Evolutionary conservation across 92 coral and sea anemone species (phyloP), one percentile per base, ranked within the genome.

Genomic region (Anthopleura xanthogrammica): DNA sequence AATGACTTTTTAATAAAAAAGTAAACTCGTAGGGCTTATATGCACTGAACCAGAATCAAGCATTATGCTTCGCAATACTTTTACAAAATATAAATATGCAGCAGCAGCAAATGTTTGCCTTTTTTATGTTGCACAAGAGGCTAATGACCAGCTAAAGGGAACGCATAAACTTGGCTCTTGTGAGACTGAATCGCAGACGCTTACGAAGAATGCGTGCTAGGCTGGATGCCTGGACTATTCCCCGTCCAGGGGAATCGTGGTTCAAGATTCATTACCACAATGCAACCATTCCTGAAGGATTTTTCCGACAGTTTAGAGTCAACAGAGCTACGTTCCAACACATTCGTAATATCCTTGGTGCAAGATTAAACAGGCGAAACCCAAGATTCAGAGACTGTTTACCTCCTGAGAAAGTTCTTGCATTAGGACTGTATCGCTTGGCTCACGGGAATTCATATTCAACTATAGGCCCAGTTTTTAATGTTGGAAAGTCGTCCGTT

Each of bases 61-160:
- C 66, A 43, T 56, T 43, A 71, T 83, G 62, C 86, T 73, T 74
- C 70, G 70, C 70, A 41, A 60, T 72, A 62, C 55, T 83, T 52
- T 78, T 83, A n/a, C 80, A 72, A 75, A 83, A 12, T 75, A 55
- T 83, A 43, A 83, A 72, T 48, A 58, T 83, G 60, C 86, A 83
- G 80, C 86, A 83, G 79, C 71, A 83, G 79, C 85, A 82, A 77
- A 83, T 56, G 86, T 75, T 77, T 64, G 86, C 81, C 78, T 74
- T 83, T 72, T 74, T 83, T 83, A 24, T 70, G 70, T 83, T 83
- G 80, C 46, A 77, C 46, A 36, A 77, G 58, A 62, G 70, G 81
- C 19, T 42, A 54, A 55, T 77, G 65, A 77, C 3, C 60, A 54
- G 46, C 39, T 52, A 77, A 65, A 16, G 81, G 81, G 81, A 60